phyloP scores from a whole-genome alignment of 2,888 invertebrate genomes.

The Eristalinus aeneus region DNA sequence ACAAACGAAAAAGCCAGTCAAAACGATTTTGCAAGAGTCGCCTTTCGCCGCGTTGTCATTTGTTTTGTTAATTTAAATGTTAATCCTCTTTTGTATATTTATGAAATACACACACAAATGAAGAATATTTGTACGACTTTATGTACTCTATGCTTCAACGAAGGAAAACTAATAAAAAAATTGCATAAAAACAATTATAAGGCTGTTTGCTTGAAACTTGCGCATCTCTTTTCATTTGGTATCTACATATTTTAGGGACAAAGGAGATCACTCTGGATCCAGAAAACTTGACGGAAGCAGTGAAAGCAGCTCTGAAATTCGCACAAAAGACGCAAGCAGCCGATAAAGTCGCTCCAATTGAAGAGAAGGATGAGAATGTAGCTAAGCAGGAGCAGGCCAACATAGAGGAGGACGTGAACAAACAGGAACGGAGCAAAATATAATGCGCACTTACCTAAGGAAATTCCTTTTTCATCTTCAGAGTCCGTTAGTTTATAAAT shows the following conservation, averaged over 20 bases:
- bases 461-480: neutral
- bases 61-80: slow-evolving; percentile 9
- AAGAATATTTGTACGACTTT: slow-evolving; percentile 37
- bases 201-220: slow-evolving; percentile 34
- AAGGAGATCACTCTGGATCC: slow-evolving; percentile 48
- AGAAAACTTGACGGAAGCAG: slow-evolving; percentile 36
- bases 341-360: neutral
- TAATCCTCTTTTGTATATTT: slow-evolving; percentile 37
- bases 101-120: slow-evolving; percentile 20
- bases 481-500: slow-evolving; percentile 2
- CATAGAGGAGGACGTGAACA: slow-evolving; percentile 38
- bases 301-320: slow-evolving; percentile 49
- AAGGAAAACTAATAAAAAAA: slow-evolving; percentile 33
- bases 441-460: slow-evolving; percentile 9
- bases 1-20: slow-evolving; percentile 39
- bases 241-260: slow-evolving; percentile 59
- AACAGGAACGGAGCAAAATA: slow-evolving; percentile 63
- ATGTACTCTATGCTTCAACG: slow-evolving; percentile 31
- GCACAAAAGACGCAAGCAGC: neutral
- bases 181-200: slow-evolving; percentile 58
- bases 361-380: neutral
- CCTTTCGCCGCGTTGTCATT: neutral
- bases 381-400: slow-evolving; percentile 13
- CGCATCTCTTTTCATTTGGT: neutral
- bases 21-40: slow-evolving; percentile 10